These are phyloP conservation scores for Anabas testudineus DNA, from an alignment of 2,797 vertebrate genomes.

Conservation along the genomic window DNA sequence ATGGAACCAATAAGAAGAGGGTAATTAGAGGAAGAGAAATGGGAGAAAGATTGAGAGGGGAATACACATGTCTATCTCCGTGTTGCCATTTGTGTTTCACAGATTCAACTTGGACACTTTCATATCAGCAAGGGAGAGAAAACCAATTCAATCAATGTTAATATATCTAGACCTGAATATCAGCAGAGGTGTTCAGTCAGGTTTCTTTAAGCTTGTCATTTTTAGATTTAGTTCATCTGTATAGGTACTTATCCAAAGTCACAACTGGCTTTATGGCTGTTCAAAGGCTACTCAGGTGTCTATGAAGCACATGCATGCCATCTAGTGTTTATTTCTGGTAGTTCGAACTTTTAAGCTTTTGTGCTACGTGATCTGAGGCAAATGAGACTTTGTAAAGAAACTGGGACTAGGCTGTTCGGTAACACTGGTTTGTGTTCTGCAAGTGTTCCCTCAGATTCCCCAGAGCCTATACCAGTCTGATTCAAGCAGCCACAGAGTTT, in stretches of 20 bases:
- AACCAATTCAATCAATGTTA: conserved; percentile 48
- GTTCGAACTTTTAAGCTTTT: background rate
- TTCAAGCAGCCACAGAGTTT: background rate
- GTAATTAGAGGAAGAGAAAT: conserved; percentile 64
- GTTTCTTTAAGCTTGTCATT: background rate
- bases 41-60: conserved; percentile 2
- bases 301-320: conserved; percentile 51
- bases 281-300: background rate
- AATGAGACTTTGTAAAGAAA: too few relatives aligned
- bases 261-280: background rate
- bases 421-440: too few relatives aligned
- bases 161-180: conserved; percentile 36
- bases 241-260: background rate
- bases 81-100: conserved; percentile 38
- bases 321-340: conserved; percentile 51
- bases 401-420: too few relatives aligned
- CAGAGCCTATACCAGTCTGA: too few relatives aligned
- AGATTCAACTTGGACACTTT: conserved; percentile 14
- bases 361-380: background rate
- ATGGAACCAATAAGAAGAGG: conserved; percentile 73
- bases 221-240: conserved; percentile 16
- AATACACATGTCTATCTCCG: conserved; percentile 26
- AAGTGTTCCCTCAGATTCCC: too few relatives aligned
- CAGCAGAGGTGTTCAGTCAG: conserved; percentile 9
- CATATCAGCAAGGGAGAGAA: conserved; percentile 7